A percentile compares a stretch with the other conserved stretches of the same genome.
These are phyloP conservation scores for Lasioglossum malachurum DNA, from an alignment of 2,888 invertebrate genomes.

Conservation along the genomic window DNA sequence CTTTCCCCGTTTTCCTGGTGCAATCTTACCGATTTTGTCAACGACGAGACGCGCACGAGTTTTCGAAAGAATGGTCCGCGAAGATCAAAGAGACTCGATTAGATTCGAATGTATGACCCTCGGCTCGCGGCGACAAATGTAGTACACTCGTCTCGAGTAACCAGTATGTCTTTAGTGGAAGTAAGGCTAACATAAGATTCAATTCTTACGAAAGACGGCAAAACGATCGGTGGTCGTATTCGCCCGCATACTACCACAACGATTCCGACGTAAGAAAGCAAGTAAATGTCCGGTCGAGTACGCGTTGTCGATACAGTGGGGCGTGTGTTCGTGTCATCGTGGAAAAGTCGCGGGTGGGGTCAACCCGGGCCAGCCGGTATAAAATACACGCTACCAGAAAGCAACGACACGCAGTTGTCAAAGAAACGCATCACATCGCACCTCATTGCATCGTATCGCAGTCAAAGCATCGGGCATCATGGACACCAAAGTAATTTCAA, in stretches of 20 bases:
- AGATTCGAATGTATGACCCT: no score
- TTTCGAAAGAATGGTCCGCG: not conserved
- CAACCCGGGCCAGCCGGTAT: conserved; percentile 49
- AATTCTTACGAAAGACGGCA: not conserved
- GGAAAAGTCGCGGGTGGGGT: conserved; percentile 40
- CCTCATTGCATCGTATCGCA: conserved; percentile 1
- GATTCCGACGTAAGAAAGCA: not conserved
- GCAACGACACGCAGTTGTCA: conserved; percentile 58
- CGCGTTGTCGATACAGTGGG: conserved; percentile 5
- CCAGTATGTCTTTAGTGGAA: not conserved
- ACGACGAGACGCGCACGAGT: not conserved
- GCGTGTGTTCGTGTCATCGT: not conserved
- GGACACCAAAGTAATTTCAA: conserved; percentile 73
- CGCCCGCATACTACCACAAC: not conserved
- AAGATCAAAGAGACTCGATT: not conserved
- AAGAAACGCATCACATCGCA: conserved; percentile 35
- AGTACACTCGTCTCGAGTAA: not conserved
- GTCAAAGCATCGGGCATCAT: conserved; percentile 60
- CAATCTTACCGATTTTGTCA: not conserved
- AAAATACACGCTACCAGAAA: conserved; percentile 66
- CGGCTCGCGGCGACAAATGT: not conserved
- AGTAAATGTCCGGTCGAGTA: not conserved
- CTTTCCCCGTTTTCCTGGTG: not conserved
- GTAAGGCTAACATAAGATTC: not conserved
- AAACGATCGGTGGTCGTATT: conserved; percentile 3